Evolutionary conservation across 2,888 invertebrate species (phyloP), one percentile per base, ranked within the genome.

Genomic region (Torymus aiolomorphi): DNA sequence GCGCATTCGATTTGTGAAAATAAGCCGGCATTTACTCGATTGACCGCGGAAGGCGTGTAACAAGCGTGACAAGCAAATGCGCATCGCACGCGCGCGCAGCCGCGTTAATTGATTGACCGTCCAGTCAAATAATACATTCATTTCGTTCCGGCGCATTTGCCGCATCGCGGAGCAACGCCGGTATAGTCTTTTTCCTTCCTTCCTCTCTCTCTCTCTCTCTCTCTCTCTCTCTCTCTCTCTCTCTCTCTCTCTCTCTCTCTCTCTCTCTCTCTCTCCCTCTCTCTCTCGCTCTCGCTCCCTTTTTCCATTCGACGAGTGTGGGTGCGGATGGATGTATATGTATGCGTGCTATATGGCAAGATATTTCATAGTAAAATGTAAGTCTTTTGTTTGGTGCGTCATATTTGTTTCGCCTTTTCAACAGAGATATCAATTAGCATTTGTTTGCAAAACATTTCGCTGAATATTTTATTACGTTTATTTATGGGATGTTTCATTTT

Each of bases 71-170:
- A 86, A 88, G 87, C 84, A 87, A 88, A 88, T 87, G 87, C 86
- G 80, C 87, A 86, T 86, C 86, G 74, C 82, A 79, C 83, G 84
- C 82, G 84, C 85, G 82, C 83, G 65, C 75, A 83, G 85, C 86
- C 83, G 75, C 83, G 84, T 86, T 88, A 88, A 88, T 88, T 88
- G 87, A 87, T 88, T 87, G 86, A 88, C 88, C 86, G 85, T 84
- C 84, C 83, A 83, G 84, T 83, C 86, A 86, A 87, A 88, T 85
- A 84, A 85, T 85, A 83, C 83, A 80, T 85, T 82, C 83, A 79
- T 84, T 85, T 86, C 79, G 76, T 82, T 82, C 51, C 76, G 70
- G 57, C 76, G 70, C 63, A 81, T 79, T 81, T 81, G 63, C 76
- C 76, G 79, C 79, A 67, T 79, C 76, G 70, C 16, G 20, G 73